Evolutionary conservation across 92 coral and sea anemone genomes (phyloP), one percentile per base, ranked within the genome.

Genomic region (Phenganax stokvisi): DNA sequence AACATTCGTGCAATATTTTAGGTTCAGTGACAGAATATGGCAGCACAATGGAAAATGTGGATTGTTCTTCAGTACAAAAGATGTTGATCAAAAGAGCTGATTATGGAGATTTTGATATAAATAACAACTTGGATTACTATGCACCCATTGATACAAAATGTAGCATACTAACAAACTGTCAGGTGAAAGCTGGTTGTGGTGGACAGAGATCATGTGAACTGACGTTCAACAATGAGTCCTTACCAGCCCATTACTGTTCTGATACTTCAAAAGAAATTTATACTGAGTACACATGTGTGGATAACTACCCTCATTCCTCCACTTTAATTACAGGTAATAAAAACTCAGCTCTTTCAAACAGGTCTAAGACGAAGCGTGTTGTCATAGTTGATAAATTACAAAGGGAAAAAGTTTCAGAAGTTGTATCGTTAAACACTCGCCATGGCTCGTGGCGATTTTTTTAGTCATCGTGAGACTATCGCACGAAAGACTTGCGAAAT

Each of bases 231-330:
- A 62, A 25, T 25, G 28, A 25, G 17, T 62, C 28, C 7, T 12
- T 62, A 1, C 10, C 69, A 25, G 17, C 65, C 12, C 16, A 59
- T 5, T 59, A 59, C 17, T 59, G 65, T 59, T 27, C 65, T 59
- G 65, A 59, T 62, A 62, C 29, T 62, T 62, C 69, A 62, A 62
- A 62, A 62, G 69, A 62, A 2, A 62, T 62, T 62, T 62, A 62
- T 15, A 62, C 31, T 12, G 31, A 62, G 69, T 62, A n/a, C 31
- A n/a, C 15, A n/a, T 62, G 69, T 62, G 30, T 3, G 31, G 69
- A 62, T n/a, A 62, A 28, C 29, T 62, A 62, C 29, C 6, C 13
- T 9, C 25, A 20, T 20, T 20, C 25, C 25, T 20, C 25, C 25
- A 20, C 25, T 20, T 20, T 20, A 20, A 20, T 20, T 20, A 20